A percentile compares a stretch with the other conserved stretches of the same genome.
Conservation (phyloP, 2,113 vertebrate species). For the Muscicapa adusta region DNA sequence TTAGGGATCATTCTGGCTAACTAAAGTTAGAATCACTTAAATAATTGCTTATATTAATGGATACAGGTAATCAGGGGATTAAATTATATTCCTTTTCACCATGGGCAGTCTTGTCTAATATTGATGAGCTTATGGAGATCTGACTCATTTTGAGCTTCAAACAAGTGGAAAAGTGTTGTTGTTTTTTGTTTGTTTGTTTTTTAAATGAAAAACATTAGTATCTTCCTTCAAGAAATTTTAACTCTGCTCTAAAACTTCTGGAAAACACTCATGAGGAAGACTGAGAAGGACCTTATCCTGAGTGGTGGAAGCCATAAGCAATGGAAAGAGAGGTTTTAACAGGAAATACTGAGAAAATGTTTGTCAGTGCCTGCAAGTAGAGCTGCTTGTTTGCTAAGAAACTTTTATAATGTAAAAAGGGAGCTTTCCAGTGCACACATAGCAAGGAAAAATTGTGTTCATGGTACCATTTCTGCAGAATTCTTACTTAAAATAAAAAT, state of each 20-base stretch:
- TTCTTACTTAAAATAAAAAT: not conserved
- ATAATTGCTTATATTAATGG: not conserved
- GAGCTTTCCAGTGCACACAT: not conserved
- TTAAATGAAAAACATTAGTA: accelerated
- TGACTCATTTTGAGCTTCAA: not conserved
- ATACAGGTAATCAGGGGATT: not conserved
- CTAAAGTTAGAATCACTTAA: not conserved
- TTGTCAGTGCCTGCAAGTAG: not conserved
- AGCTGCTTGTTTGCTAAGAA: not conserved
- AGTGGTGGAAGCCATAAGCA: not conserved
- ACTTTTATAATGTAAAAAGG: not conserved
- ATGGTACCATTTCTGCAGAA: not conserved
- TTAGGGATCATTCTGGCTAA: not conserved
- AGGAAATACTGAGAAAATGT: not conserved
- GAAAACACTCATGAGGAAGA: not conserved
- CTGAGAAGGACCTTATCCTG: not conserved
- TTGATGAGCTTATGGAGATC: not conserved
- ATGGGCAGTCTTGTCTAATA: not conserved
- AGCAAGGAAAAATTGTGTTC: not conserved
- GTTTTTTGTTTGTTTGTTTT: not conserved
- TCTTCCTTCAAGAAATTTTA: not conserved
- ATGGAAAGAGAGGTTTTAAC: not conserved
- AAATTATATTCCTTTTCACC: not conserved
- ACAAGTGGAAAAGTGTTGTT: not conserved
- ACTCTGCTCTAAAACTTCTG: not conserved